phyloP scores from a whole-genome alignment of 1,140 invertebrate species.

The Drosophila seguyi region DNA sequence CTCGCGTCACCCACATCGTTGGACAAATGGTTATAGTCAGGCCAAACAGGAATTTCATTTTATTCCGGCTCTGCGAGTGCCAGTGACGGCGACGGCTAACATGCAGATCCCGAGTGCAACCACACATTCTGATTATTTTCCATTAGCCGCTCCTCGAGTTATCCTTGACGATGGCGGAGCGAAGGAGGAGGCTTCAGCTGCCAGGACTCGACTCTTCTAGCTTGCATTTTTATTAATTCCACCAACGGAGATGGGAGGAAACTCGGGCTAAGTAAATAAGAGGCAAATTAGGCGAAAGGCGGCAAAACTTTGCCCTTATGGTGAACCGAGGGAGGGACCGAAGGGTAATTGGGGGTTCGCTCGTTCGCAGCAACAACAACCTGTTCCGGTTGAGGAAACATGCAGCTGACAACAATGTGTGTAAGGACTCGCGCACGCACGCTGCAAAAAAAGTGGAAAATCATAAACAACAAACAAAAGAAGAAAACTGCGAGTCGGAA shows the following conservation, averaged over 20 bases:
- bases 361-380: constrained; percentile 12
- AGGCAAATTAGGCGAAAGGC: constrained; percentile 58
- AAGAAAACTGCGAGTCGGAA: constrained; percentile 35
- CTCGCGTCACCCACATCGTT: constrained; percentile 20
- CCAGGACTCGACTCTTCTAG: constrained; percentile 5
- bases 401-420: constrained; percentile 72
- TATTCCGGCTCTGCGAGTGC: constrained; percentile 29
- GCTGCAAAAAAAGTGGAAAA: constrained; percentile 47
- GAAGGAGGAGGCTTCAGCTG: constrained; percentile 3
- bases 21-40: constrained; percentile 41
- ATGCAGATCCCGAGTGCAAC: constrained; percentile 38
- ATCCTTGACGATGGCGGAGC: constrained; percentile 1
- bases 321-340: neutral
- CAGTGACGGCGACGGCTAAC: constrained; percentile 37
- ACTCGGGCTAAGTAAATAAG: constrained; percentile 60
- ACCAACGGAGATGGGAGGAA: constrained; percentile 15
- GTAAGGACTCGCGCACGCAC: constrained; percentile 37
- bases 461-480: constrained; percentile 40
- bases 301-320: constrained; percentile 39
- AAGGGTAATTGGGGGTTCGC: constrained; percentile 16
- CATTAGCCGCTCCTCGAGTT: constrained; percentile 46
- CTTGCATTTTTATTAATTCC: constrained; percentile 57
- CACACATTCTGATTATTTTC: constrained; percentile 52
- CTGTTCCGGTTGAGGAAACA: constrained; percentile 56
- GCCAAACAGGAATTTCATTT: constrained; percentile 55